Evolutionary conservation across 2,888 invertebrate genomes (phyloP).

Genomic region (Agrenia bidenticulata): DNA sequence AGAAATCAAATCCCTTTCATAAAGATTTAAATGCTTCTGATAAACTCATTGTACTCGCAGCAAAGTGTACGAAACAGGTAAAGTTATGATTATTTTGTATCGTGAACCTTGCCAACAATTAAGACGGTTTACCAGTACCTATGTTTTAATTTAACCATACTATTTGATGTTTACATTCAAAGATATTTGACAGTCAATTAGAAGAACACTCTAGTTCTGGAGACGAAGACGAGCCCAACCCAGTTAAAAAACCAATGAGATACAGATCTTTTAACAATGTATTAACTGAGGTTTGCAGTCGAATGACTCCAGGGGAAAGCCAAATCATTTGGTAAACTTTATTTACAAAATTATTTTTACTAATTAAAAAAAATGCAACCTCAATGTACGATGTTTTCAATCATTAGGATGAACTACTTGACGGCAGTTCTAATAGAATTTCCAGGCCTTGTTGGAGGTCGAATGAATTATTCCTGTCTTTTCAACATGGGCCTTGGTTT

Average conservation of each 20-base stretch:
- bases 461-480: conserved; percentile 25
- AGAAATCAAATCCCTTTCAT: conserved; percentile 19
- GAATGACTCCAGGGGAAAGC: conserved; percentile 23
- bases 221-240: conserved; percentile 28
- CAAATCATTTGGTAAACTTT: conserved; percentile 37
- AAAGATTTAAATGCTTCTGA: conserved; percentile 23
- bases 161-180: background rate
- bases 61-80: conserved; percentile 47
- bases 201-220: conserved; percentile 25
- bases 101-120: background rate
- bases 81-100: background rate
- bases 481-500: conserved; percentile 32
- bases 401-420: conserved; percentile 41
- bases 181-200: conserved; percentile 20
- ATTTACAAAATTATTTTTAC: too few species aligned
- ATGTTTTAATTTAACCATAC: background rate
- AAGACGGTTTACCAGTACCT: background rate
- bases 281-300: conserved; percentile 31
- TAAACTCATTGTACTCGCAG: conserved; percentile 37
- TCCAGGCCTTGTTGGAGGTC: conserved; percentile 35
- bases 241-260: conserved; percentile 39
- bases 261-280: conserved; percentile 41
- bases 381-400: too few species aligned
- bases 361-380: too few species aligned
- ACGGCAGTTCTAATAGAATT: conserved; percentile 38